These are phyloP conservation scores for Pithecia hirsuta DNA, from an alignment of 2,797 vertebrate genomes.

Conservation along the genomic window DNA sequence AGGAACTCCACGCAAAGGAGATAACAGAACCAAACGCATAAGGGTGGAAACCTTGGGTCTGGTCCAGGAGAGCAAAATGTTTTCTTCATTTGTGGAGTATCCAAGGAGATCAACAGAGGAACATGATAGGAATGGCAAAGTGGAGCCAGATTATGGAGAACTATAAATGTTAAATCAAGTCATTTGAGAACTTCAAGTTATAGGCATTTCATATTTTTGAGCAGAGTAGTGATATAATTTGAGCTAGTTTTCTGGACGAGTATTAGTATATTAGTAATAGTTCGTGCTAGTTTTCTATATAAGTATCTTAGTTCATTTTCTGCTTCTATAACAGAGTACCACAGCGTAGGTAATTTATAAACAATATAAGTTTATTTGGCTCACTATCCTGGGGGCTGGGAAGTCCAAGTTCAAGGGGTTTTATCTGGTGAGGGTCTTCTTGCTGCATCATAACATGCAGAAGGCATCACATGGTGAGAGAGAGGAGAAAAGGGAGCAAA, in stretches of 20 bases:
- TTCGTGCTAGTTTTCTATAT: neutral
- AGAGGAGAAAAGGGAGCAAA: neutral
- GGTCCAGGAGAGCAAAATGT: neutral
- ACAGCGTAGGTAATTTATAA: neutral
- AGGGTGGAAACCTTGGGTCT: neutral
- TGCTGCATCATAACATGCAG: neutral
- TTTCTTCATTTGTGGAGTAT: neutral
- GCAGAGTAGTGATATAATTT: neutral
- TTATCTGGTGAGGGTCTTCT: neutral
- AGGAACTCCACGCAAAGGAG: neutral
- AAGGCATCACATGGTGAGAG: neutral
- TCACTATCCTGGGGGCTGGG: neutral
- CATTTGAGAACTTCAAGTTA: neutral
- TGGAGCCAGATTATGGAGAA: neutral
- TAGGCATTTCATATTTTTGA: neutral
- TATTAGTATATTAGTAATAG: neutral
- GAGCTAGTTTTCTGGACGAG: neutral
- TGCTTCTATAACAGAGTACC: neutral
- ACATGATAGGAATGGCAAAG: neutral
- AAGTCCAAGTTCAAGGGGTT: neutral
- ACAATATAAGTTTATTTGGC: neutral
- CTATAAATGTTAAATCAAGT: neutral
- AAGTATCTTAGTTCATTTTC: neutral
- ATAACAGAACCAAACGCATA: neutral
- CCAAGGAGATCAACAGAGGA: neutral